Conservation (phyloP, 2,797 vertebrate species). For the Characodon lateralis region DNA sequence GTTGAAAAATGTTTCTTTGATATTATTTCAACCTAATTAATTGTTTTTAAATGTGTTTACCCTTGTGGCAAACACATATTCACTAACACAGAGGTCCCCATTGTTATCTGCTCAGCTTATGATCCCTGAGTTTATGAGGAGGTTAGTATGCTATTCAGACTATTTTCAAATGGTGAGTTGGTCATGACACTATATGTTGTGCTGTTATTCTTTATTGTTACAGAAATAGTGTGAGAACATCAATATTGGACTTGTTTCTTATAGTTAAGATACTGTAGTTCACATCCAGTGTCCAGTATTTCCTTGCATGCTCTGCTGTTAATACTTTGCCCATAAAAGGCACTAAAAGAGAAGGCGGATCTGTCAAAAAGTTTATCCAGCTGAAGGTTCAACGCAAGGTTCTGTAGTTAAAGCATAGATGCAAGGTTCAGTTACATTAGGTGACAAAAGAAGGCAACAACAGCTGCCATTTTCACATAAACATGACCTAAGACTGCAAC, state of each 20-base stretch:
- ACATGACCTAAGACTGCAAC: neutral
- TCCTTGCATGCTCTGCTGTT: neutral
- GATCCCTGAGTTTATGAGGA: conserved; percentile 3
- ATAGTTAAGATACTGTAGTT: neutral
- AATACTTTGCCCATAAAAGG: conserved; percentile 73
- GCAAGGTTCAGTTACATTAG: conserved; percentile 6
- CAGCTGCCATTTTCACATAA: conserved; percentile 23
- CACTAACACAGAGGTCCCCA: conserved; percentile 26
- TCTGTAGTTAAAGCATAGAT: neutral
- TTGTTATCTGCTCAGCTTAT: conserved; percentile 36
- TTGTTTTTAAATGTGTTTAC: conserved; percentile 21
- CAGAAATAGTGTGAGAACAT: neutral
- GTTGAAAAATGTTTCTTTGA: conserved; percentile 12
- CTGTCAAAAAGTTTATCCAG: neutral
- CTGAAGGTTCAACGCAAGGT: neutral
- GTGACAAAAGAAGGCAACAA: neutral
- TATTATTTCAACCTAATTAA: conserved; percentile 26
- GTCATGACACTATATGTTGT: neutral
- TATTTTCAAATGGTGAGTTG: neutral
- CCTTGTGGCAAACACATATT: conserved; percentile 20
- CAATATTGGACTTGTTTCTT: neutral
- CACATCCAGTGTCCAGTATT: neutral
- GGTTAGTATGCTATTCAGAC: conserved; percentile 15
- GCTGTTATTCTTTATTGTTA: neutral
- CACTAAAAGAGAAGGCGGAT: conserved; percentile 11